These are phyloP conservation scores for Palythoa grandis DNA, from an alignment of 92 coral and sea anemone genomes.

Conservation along the genomic window DNA sequence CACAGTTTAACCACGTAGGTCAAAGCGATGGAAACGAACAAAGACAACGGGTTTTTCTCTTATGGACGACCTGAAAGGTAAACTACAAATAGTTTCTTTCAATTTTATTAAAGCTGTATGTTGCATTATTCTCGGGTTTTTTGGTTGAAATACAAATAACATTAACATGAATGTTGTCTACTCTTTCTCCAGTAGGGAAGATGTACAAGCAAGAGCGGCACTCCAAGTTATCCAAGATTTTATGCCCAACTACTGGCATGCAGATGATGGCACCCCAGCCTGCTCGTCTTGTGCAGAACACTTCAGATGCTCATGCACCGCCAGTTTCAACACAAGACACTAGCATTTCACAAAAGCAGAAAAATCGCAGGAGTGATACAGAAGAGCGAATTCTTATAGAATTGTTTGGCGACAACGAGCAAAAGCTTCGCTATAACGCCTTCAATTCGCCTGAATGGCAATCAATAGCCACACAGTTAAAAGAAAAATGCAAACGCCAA, in stretches of 20 bases:
- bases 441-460: slow-evolving; percentile 56
- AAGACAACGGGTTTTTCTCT: background rate
- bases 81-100: background rate
- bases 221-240: slow-evolving; percentile 6
- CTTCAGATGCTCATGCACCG: background rate
- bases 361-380: slow-evolving; percentile 53
- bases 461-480: slow-evolving; percentile 47
- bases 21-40: background rate
- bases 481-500: slow-evolving; percentile 51
- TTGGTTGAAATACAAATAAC: slow-evolving; percentile 10
- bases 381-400: slow-evolving; percentile 49
- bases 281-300: slow-evolving; percentile 10
- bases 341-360: slow-evolving; percentile 39
- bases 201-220: slow-evolving; percentile 7
- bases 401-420: slow-evolving; percentile 47
- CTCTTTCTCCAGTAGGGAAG: slow-evolving; percentile 19
- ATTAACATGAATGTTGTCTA: slow-evolving; percentile 13
- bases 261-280: slow-evolving; percentile 27
- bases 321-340: slow-evolving; percentile 11
- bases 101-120: background rate
- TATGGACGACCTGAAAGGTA: background rate
- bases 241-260: slow-evolving; percentile 24
- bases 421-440: slow-evolving; percentile 41
- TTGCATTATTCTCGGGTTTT: slow-evolving; percentile 5
- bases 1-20: background rate